Base-by-base conservation (phyloP, 2,797 vertebrate species). In the Echeneis naucrates region DNA sequence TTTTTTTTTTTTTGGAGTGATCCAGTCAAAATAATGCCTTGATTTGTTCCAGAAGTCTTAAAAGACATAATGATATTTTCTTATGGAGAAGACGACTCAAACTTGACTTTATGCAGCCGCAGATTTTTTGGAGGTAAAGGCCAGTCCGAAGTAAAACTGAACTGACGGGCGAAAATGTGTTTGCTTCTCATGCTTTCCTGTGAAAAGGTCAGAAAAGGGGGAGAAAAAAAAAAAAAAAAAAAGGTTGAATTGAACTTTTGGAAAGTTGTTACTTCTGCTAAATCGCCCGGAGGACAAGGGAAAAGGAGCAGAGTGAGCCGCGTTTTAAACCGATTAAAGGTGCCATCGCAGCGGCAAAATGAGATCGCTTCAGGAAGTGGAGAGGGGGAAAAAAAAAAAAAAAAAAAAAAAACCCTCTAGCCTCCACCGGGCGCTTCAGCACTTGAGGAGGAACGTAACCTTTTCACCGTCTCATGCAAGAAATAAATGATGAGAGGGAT, bases 321-420 rank as follows among this genome's bases (percentile, higher is more conserved):
- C 30, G n/a, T 19, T 33, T 33, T 54, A 54, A 54, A 24, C 24
- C 10, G 17, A 30, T 53, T 30, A 30, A 53, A 53, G 16, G 26
- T 19, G 16, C 26, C 27, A 17, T 48, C 11, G 8, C 13, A 6
- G 47, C 23, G 14, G 23, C 47, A 48, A 48, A 48, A 24, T 24
- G 47, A 48, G 23, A 24, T 12, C 13, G 24, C 47, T 48, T 24
- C 47, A 24, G 47, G 8, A 54, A 32, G 52, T 33, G 52, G 17
- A 2, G n/a, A 9, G 17, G n/a, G n/a, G n/a, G n/a, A n/a, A n/a
- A n/a, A n/a, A n/a, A n/a, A n/a, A n/a, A n/a, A n/a, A n/a, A n/a
- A n/a, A 33, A n/a, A n/a, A n/a, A 33, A 54, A 54, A 54, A 54
- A n/a, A 33, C 27, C 52, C 30, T 33, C 27, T n/a, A n/a, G 52